Conservation (phyloP, 2,797 vertebrate species). For the Pampus argenteus region DNA sequence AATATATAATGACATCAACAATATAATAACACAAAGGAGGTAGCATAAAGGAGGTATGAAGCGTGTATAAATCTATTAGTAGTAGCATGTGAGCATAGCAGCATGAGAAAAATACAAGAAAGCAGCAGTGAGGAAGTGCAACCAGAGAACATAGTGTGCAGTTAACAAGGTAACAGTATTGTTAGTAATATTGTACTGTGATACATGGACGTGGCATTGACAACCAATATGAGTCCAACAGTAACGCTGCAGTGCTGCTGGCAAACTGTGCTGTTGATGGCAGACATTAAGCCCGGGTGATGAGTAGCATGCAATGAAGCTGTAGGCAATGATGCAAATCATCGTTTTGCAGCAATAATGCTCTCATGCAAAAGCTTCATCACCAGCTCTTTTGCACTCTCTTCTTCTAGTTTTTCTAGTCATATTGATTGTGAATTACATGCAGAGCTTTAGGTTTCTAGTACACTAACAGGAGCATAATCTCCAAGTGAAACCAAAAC, state of each 20-base stretch:
- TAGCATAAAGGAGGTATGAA: not conserved
- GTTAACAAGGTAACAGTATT: not conserved
- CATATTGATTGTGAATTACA: not conserved
- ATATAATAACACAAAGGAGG: not conserved
- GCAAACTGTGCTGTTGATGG: not conserved
- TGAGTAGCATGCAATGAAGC: not conserved
- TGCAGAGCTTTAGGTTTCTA: not conserved
- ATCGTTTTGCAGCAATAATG: not conserved
- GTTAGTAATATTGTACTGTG: not conserved
- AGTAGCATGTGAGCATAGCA: not conserved
- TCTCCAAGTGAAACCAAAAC: not conserved
- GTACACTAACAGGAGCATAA: not conserved
- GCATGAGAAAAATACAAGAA: not conserved
- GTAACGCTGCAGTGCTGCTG: not conserved
- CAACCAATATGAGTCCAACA: not conserved
- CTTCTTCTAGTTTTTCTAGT: not conserved
- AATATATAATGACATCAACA: no score
- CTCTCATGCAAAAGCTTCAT: not conserved
- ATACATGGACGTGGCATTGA: not conserved
- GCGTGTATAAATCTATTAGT: not conserved
- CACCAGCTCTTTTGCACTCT: not conserved
- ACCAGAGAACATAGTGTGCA: not conserved
- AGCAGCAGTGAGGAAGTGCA: not conserved
- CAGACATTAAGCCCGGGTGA: not conserved
- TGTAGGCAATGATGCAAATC: not conserved